Conservation (phyloP, 2,888 invertebrate genomes). For the Drosophila nr. perissopoda region DNA sequence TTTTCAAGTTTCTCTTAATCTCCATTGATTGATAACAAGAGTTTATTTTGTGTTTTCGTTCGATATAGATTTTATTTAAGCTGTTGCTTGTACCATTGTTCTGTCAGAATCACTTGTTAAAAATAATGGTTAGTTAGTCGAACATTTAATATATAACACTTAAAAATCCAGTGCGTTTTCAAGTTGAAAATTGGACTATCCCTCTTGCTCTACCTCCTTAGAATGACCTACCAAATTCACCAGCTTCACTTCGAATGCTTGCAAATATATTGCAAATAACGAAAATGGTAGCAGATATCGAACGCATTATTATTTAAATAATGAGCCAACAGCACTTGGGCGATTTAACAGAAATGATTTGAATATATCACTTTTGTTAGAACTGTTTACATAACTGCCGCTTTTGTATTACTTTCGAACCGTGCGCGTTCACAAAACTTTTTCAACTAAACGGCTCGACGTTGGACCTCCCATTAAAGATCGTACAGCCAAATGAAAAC, state of each 20-base stretch:
- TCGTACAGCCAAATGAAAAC: slow-evolving; percentile 68
- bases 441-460: slow-evolving; percentile 55
- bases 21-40: background rate
- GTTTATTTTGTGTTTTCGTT: background rate
- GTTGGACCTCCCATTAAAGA: slow-evolving; percentile 44
- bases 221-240: slow-evolving; percentile 74
- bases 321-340: slow-evolving; percentile 27
- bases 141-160: background rate
- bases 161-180: background rate
- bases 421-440: slow-evolving; percentile 56
- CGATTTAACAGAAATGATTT: background rate
- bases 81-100: background rate
- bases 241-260: slow-evolving; percentile 60
- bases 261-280: slow-evolving; percentile 54
- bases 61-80: background rate
- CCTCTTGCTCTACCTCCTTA: background rate
- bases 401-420: slow-evolving; percentile 38
- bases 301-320: slow-evolving; percentile 41
- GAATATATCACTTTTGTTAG: background rate
- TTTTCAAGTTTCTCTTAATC: too few relatives aligned
- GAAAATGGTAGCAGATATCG: slow-evolving; percentile 41
- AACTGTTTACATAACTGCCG: slow-evolving; percentile 23
- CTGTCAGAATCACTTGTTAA: background rate
- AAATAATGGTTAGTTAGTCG: background rate
- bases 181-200: background rate